These are phyloP conservation scores for Ferdinandea cuprea DNA, from an alignment of 2,888 invertebrate species.

Conservation along the genomic window DNA sequence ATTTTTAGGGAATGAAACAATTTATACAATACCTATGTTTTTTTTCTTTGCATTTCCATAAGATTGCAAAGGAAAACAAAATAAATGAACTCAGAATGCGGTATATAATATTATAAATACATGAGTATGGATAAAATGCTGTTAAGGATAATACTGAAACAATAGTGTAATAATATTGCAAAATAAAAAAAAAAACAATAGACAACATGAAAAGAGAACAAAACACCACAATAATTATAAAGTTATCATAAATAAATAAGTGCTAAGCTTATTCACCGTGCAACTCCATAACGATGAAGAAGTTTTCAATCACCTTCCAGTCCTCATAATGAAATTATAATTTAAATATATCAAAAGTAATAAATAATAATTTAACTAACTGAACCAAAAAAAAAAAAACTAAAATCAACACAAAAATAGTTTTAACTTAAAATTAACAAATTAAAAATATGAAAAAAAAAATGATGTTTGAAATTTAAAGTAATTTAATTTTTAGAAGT, in stretches of 20 bases:
- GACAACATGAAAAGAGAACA: slow-evolving; percentile 19
- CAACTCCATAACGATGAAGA: slow-evolving; percentile 2
- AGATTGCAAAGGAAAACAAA: slow-evolving; percentile 29
- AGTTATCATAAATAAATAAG: slow-evolving; percentile 19
- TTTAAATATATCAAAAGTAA: slow-evolving; percentile 13
- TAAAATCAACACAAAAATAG: slow-evolving; percentile 46
- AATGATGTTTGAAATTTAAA: slow-evolving; percentile 76
- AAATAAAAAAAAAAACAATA: slow-evolving; percentile 4
- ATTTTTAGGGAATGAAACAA: slow-evolving; percentile 62
- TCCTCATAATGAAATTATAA: slow-evolving; percentile 25
- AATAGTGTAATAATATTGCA: slow-evolving; percentile 18
- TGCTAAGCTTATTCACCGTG: slow-evolving; percentile 13
- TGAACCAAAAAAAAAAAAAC: slow-evolving; percentile 57
- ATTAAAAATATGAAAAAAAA: slow-evolving; percentile 77
- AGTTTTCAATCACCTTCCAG: slow-evolving; percentile 38
- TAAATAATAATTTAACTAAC: slow-evolving; percentile 45
- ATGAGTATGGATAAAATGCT: neutral
- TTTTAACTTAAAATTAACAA: slow-evolving; percentile 54
- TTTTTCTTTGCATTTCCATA: slow-evolving; percentile 61
- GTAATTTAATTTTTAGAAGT: slow-evolving; percentile 68
- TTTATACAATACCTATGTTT: slow-evolving; percentile 49
- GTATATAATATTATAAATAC: neutral
- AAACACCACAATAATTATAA: slow-evolving; percentile 21
- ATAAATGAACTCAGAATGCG: slow-evolving; percentile 3
- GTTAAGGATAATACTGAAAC: slow-evolving; percentile 3